phyloP scores from a whole-genome alignment of 2,797 vertebrate species.

The Ctenopoma kingsleyae region DNA sequence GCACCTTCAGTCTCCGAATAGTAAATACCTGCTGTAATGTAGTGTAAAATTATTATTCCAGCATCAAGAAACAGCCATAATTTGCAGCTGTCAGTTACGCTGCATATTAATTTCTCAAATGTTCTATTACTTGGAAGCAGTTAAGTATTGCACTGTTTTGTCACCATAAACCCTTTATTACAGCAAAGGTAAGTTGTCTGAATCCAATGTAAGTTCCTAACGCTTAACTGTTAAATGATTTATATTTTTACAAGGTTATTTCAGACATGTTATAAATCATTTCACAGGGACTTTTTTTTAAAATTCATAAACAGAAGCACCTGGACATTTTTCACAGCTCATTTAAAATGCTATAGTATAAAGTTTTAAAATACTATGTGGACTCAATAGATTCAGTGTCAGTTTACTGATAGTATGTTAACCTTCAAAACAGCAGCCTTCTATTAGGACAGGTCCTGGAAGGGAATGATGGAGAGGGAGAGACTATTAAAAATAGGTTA shows the following conservation, averaged over 20 bases:
- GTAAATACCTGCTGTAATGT: conserved; percentile 81
- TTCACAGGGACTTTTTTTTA: conserved; percentile 1
- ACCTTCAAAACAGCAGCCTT: conserved; percentile 74
- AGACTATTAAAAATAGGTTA: conserved; percentile 81
- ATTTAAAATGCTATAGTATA: conserved; percentile 43
- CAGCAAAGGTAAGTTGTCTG: conserved; percentile 35
- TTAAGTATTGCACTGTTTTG: conserved; percentile 51
- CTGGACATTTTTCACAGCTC: conserved; percentile 10
- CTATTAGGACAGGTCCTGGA: conserved; percentile 67
- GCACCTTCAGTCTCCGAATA: conserved; percentile 71
- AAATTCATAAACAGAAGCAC: conserved; percentile 2
- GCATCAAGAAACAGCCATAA: conserved; percentile 70
- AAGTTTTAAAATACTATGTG: conserved; percentile 56
- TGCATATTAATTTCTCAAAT: conserved; percentile 70
- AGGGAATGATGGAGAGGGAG: conserved; percentile 67
- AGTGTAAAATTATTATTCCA: conserved; percentile 79
- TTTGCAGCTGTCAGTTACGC: conserved; percentile 73
- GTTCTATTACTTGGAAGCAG: conserved; percentile 56
- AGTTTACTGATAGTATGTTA: conserved; percentile 75
- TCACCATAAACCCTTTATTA: conserved; percentile 42
- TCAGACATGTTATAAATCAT: conserved; percentile 18
- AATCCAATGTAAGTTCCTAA: conserved; percentile 24
- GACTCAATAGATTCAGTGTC: conserved; percentile 63
- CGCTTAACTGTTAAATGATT: conserved; percentile 44
- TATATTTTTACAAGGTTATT: conserved; percentile 11